A percentile compares a stretch with the other conserved stretches of the same genome.
These are phyloP conservation scores for Tanytarsus gracilentus DNA, from an alignment of 2,888 invertebrate genomes.

Conservation along the genomic window DNA sequence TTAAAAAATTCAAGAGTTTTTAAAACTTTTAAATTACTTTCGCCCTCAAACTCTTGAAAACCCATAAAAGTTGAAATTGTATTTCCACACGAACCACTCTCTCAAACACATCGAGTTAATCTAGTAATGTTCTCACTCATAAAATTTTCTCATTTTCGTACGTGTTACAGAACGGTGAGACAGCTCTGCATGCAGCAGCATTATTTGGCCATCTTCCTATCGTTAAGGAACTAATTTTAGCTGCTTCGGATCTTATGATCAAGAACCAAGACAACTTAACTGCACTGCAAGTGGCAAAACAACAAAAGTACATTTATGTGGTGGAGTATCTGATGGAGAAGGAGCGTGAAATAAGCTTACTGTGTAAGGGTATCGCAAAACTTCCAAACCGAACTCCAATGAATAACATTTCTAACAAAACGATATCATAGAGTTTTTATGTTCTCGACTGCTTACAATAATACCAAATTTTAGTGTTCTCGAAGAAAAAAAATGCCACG, in stretches of 20 bases:
- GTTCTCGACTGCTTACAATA: background rate
- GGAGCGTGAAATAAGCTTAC: conserved; percentile 22
- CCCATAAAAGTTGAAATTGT: no score
- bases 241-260: conserved; percentile 57
- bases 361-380: conserved; percentile 17
- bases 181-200: conserved; percentile 82
- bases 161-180: conserved; percentile 73
- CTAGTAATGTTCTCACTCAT: no score
- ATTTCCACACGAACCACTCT: no score
- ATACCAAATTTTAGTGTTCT: background rate
- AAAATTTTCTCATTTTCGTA: no score
- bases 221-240: conserved; percentile 62
- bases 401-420: conserved; percentile 1
- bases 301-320: conserved; percentile 41
- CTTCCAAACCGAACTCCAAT: conserved; percentile 1
- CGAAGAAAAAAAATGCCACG: background rate
- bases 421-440: background rate
- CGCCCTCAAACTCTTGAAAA: no score
- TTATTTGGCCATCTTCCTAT: conserved; percentile 78
- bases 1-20: no score
- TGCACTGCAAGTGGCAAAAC: conserved; percentile 54
- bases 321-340: conserved; percentile 41
- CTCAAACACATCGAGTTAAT: no score
- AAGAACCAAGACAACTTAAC: conserved; percentile 65
- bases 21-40: no score